These are phyloP conservation scores for Physocephala rufipes DNA, from an alignment of 2,888 invertebrate species.

Conservation along the genomic window DNA sequence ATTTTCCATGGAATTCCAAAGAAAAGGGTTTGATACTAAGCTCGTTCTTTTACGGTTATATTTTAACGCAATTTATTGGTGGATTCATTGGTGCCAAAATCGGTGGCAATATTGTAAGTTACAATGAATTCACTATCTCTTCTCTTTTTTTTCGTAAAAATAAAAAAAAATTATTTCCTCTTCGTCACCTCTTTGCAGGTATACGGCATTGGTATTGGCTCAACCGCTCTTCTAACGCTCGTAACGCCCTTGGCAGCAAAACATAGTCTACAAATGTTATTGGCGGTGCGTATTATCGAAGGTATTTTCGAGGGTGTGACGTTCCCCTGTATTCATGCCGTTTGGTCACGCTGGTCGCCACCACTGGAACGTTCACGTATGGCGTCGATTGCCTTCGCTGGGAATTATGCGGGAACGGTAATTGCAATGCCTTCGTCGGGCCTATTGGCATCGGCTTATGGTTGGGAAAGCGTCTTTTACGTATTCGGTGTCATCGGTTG, in stretches of 20 bases:
- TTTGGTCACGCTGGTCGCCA: constrained; percentile 87
- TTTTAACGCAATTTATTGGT: constrained; percentile 83
- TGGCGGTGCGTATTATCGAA: constrained; percentile 79
- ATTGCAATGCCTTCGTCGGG: constrained; percentile 84
- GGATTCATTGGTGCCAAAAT: constrained; percentile 84
- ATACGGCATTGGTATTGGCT: constrained; percentile 80
- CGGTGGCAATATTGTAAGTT: constrained; percentile 78
- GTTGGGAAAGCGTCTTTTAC: constrained; percentile 86
- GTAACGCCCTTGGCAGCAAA: constrained; percentile 82
- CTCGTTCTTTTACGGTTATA: constrained; percentile 90
- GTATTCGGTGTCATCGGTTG: constrained; percentile 77
- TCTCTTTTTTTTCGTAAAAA: not conserved
- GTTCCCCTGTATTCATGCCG: constrained; percentile 75
- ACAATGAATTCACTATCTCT: too few species aligned
- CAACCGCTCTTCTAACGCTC: constrained; percentile 81
- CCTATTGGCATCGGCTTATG: constrained; percentile 74
- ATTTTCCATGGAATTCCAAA: constrained; percentile 83
- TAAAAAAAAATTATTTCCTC: not conserved
- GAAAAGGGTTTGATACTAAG: constrained; percentile 82
- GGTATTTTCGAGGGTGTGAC: constrained; percentile 77
- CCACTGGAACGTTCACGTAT: constrained; percentile 79
- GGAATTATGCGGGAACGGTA: constrained; percentile 86
- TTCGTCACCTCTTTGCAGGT: constrained; percentile 66
- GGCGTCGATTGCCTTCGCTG: constrained; percentile 85
- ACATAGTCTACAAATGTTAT: constrained; percentile 74